Evolutionary conservation across 2,888 invertebrate genomes (phyloP), one percentile per base, ranked within the genome.

Genomic region (Lithophane ornitopus): DNA sequence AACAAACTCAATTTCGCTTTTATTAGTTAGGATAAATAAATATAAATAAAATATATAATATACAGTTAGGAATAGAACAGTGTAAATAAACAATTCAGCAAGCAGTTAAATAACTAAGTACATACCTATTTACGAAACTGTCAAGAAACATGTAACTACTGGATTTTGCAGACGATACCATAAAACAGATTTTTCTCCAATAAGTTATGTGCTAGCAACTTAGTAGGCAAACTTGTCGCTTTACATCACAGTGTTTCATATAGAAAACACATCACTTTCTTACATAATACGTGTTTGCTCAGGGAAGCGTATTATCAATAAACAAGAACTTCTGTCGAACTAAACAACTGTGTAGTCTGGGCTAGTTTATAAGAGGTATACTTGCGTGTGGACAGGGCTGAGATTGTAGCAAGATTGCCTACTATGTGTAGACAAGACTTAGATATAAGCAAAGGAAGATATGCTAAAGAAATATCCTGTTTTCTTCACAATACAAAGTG

Each of bases 251-350:
- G 22, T 49, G 49, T 75, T 67, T 82, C 76, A 62, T 82, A 63
- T 54, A 76, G 66, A 82, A 70, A 76, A 72, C 61, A 76, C 82
- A 70, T 82, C 86, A 82, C 39, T 80, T 74, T 65, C 81, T 85
- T 83, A 74, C 41, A 59, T 72, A 83, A 83, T 44, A 56, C 41
- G 26, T 78, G 76, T 73, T 85, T 49, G 58, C 61, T 73, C 34
- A 82, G 74, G 83, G 83, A 82, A 82, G 83, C 78, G 28, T 54
- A 26, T 72, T 75, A 83, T 73, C 69, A 73, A 78, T 84, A 84
- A 83, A 86, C 74, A 71, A 86, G 83, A 82, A 70, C 28, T 61
- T 54, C 68, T 86, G 84, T 83, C 74, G 84, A 85, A 73, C 63
- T 78, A 44, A 74, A 78, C 85, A 28, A 81, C 69, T 58, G 61